Evolutionary conservation across 2,113 vertebrate genomes (phyloP), one percentile per base, ranked within the genome.

Genomic region (Pelmatolapia mariae): DNA sequence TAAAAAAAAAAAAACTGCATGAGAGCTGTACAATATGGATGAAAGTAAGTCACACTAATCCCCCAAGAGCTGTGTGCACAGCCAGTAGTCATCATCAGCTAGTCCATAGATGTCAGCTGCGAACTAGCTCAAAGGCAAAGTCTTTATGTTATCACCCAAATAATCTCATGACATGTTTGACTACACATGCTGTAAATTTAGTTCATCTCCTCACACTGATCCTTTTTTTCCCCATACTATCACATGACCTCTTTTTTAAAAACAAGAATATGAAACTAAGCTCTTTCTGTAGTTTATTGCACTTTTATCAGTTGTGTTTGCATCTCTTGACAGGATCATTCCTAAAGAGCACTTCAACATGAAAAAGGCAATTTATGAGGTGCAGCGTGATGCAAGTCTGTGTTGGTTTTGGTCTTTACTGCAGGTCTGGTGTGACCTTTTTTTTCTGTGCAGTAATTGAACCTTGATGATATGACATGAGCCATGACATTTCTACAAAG

Each of bases 1-100:
- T 5, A 33, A 68, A 68, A n/a, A 97, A 8, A 33, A 68, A 68
- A n/a, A 97, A 96, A 86, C 97, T 99, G 85, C 98, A 98, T 26
- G 96, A 98, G 80, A 98, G 97, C 95, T 97, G 99, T 19, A 98
- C 97, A 1, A 97, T 98, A 91, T 98, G 98, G 98, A 99, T 99
- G 98, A 98, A 98, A 97, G 98, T 99, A 96, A 98, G 98, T 94
- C 57, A 19, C 79, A 84, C 52, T 83, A 85, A 85, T 88, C 88
- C 84, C 83, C 82, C 87, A 73, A 87, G 82, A 80, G 85, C 68
- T 78, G 45, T 29, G 71, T 19, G 45, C 80, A 76, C 33, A 24
- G 63, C 89, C 78, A 63, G 40, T 24, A 86, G 73, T 86, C 63
- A 7, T 24, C 47, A 59, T 13, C 61, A 33, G 79, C 87, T 50